Percentiles rank a stretch among this genome's conserved stretches.
Conservation (phyloP, 2,797 vertebrate genomes). For the Sebastes umbrosus region DNA sequence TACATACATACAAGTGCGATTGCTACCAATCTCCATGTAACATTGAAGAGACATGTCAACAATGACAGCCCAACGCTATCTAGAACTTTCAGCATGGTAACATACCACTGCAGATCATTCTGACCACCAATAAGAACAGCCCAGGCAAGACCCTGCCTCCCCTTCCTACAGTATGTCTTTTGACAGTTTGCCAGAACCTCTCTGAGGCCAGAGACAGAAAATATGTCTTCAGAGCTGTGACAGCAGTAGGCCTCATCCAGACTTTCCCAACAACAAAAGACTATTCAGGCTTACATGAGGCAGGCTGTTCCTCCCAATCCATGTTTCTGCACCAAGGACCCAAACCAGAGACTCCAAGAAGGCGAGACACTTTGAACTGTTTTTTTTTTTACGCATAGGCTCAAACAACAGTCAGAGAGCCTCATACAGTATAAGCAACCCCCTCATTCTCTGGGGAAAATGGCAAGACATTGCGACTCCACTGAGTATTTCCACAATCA, state of each 20-base stretch:
- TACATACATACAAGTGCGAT: not conserved
- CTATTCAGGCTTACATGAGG: not conserved
- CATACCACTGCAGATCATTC: not conserved
- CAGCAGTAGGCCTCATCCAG: not conserved
- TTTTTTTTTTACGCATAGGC: not conserved
- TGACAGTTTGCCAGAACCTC: not conserved
- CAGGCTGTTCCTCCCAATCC: not conserved
- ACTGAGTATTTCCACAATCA: not conserved
- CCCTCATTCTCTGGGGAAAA: not conserved
- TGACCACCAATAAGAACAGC: slow-evolving; percentile 1
- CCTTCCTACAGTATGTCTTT: not conserved
- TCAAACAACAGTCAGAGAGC: not conserved
- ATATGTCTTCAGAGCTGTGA: not conserved
- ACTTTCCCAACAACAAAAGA: not conserved
- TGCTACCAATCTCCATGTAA: slow-evolving; percentile 5
- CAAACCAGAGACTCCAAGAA: not conserved
- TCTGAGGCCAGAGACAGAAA: not conserved
- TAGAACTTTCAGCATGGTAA: not conserved
- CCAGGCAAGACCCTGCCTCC: not conserved
- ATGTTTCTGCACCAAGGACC: not conserved
- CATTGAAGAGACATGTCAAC: not conserved
- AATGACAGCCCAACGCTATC: not conserved
- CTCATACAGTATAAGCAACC: not conserved
- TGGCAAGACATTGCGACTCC: not conserved
- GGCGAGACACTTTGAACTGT: not conserved